Conservation (phyloP, 2,113 vertebrate genomes). For the Silurus asotus region DNA sequence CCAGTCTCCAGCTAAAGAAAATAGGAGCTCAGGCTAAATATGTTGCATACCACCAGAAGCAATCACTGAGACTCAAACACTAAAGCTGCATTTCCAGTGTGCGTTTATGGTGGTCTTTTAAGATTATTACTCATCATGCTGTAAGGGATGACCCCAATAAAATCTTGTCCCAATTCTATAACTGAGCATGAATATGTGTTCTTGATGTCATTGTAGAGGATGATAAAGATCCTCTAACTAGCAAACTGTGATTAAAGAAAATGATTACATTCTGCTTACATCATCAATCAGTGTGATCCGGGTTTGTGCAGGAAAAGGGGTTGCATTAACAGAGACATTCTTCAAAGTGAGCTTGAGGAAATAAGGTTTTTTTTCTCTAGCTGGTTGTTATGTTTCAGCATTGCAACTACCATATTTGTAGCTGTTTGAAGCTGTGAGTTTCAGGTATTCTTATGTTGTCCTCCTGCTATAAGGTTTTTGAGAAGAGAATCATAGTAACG, state of each 20-base stretch:
- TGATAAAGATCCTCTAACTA: constrained; percentile 11
- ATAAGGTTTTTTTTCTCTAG: background rate
- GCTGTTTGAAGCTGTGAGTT: background rate
- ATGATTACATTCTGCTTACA: background rate
- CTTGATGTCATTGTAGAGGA: background rate
- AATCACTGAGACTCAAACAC: constrained; percentile 12
- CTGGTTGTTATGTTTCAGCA: background rate
- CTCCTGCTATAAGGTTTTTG: background rate
- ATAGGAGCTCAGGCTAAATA: constrained; percentile 45
- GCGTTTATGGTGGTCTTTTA: background rate
- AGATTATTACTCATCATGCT: background rate
- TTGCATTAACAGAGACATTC: background rate
- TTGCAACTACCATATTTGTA: background rate
- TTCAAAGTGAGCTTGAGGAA: background rate
- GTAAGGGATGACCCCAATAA: constrained; percentile 6
- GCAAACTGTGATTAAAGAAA: constrained; percentile 6
- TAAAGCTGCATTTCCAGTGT: background rate
- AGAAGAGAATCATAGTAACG: background rate
- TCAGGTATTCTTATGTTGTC: background rate
- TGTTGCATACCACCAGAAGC: constrained; percentile 58
- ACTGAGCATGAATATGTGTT: background rate
- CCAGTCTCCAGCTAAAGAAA: constrained; percentile 60
- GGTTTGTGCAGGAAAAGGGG: background rate
- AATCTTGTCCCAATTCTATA: constrained; percentile 2
- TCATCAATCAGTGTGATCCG: background rate